Evolutionary conservation across 1,140 invertebrate genomes (phyloP), one percentile per base, ranked within the genome.

Genomic region (Luehdorfia chinensis): DNA sequence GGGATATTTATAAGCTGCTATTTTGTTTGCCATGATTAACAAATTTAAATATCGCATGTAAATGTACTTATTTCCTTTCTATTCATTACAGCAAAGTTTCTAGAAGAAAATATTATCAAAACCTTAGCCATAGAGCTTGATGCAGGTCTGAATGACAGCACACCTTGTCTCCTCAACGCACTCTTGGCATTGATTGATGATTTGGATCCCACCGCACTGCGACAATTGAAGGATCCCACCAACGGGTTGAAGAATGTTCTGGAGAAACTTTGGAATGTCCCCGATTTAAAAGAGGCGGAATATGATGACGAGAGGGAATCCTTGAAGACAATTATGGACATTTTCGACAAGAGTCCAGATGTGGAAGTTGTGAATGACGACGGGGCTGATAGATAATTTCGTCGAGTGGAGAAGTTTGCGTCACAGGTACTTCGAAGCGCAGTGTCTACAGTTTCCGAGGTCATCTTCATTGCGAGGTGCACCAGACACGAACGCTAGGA

Each of bases 231-330:
- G 11, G 66, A 77, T 28, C 68, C 75, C 0, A 16, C 13, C 0
- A 11, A 73, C 0, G 55, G 52, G 13, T 61, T 84, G 4, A 62
- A 62, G 54, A 60, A 57, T 0, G 45, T 64, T 1, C 27, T 79
- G 16, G 58, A 79, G 45, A 45, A 66, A 8, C 64, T 68, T 3
- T 46, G 73, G 1, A 59, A 58, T 5, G 45, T 54, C 9, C 55
- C 65, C 1, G 69, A 78, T 0, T 18, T 75, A 0, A 37, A 32
- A 1, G 51, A 49, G 6, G 62, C 71, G 2, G 59, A 48, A 12
- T 78, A 54, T 25, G 30, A 48, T 0, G 73, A 84, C 34, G 75
- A 84, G 11, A 73, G 63, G 13, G 60, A 78, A 14, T 66, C 65
- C 30, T 81, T 76, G 32, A 33, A 60, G 6, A 52, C 61, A 7